phyloP scores from a whole-genome alignment of 2,888 invertebrate genomes.

The Camptogramma bilineatum region DNA sequence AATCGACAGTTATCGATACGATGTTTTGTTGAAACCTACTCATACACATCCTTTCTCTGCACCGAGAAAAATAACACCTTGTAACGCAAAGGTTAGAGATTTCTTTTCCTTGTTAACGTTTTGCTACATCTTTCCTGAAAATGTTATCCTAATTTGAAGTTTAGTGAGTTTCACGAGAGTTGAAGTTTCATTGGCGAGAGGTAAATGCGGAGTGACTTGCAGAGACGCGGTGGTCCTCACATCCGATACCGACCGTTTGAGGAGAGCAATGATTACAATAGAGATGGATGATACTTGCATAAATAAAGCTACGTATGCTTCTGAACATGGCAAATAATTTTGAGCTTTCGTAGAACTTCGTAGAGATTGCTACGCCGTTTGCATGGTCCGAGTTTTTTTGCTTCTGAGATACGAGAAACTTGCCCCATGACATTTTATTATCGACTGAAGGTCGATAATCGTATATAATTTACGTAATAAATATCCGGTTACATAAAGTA shows the following conservation, averaged over 20 bases:
- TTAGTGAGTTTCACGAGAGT: slow-evolving; percentile 16
- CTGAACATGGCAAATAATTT: neutral
- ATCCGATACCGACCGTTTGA: slow-evolving; percentile 65
- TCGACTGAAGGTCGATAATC: too few relatives aligned
- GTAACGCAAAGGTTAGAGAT: neutral
- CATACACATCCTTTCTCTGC: slow-evolving; percentile 35
- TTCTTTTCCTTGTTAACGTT: neutral
- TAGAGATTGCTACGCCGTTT: slow-evolving; percentile 4
- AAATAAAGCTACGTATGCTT: neutral
- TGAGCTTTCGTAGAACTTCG: slow-evolving; percentile 9
- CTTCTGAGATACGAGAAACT: too few relatives aligned
- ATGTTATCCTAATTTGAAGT: neutral
- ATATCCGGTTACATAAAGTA: too few relatives aligned
- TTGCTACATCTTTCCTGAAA: neutral
- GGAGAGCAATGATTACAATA: slow-evolving; percentile 17
- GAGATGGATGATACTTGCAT: neutral
- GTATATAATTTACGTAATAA: too few relatives aligned
- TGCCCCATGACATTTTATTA: too few relatives aligned
- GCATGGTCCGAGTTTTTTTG: neutral
- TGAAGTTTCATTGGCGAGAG: slow-evolving; percentile 35
- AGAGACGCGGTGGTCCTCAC: slow-evolving; percentile 76
- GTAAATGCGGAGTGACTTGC: slow-evolving; percentile 69
- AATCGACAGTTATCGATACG: slow-evolving; percentile 74
- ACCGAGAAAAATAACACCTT: slow-evolving; percentile 4
- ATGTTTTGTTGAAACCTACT: slow-evolving; percentile 61